Conservation (phyloP, 2,888 invertebrate genomes). For the Sphinx pinastri region DNA sequence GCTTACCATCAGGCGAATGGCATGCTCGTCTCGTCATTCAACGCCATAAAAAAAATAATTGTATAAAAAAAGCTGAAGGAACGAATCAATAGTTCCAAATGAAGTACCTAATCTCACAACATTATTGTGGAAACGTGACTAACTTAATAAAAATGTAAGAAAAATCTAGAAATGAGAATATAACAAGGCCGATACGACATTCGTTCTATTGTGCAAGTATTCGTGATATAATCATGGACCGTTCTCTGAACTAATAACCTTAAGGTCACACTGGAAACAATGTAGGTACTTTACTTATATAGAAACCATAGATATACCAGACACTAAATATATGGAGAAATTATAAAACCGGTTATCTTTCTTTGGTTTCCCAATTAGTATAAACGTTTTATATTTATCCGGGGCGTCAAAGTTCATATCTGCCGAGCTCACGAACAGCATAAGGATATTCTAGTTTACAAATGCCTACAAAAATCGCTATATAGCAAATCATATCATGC, state of each 20-base stretch:
- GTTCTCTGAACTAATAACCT: slow-evolving; percentile 25
- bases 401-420: too few relatives aligned
- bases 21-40: too few relatives aligned
- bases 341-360: background rate
- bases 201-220: slow-evolving; percentile 16
- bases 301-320: background rate
- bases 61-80: background rate
- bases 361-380: too few relatives aligned
- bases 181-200: slow-evolving; percentile 4
- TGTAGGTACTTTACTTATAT: background rate
- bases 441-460: too few relatives aligned
- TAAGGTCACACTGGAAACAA: background rate
- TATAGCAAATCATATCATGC: too few relatives aligned
- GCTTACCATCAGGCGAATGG: too few relatives aligned
- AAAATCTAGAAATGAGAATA: slow-evolving; percentile 2
- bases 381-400: too few relatives aligned
- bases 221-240: slow-evolving; percentile 23
- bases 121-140: background rate
- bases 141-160: background rate
- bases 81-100: slow-evolving; percentile 7
- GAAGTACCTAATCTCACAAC: background rate
- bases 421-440: too few relatives aligned
- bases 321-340: background rate
- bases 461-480: too few relatives aligned
- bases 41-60: too few relatives aligned